Base-by-base conservation (phyloP, 2,113 vertebrate species). In the Podilymbus podiceps region DNA sequence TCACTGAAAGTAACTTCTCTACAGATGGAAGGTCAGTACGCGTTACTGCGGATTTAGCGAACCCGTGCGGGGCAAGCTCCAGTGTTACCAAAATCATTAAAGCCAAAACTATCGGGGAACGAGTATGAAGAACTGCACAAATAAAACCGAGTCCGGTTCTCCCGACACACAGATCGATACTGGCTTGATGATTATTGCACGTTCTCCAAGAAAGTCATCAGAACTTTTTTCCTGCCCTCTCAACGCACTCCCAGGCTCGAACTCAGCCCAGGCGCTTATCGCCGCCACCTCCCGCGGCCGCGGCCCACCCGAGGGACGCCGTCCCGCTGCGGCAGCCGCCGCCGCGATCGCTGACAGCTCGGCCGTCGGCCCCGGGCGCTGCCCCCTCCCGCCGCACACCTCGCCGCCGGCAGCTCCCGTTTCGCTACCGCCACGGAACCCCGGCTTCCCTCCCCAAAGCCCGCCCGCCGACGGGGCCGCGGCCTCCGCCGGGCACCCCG, bases 41-140 rank as follows among this genome's bases (percentile, higher is more conserved):
- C 17, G 6, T 14, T 38, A 22, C 56, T 3, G 28, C 9, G 8
- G 31, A 7, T 3, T 19, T 40, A 2, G 10, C 0, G 42, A 28
- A 15, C 1, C 64, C 9, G 11, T 2, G 24, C 22, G 24, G 31
- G 46, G 13, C 24, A 13, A 62, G 40, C 52, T 16, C 31, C 52
- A 1, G 14, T 1, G 28, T 1, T 1, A 12, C 3, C 2, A 44
- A 30, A 44, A 7, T 5, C 68, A 16, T 3, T 22, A 20, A 49
- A 52, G 28, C 24, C 68, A 2, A 23, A 68, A 50, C 55, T 1
- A 9, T 1, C 9, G 12, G 5, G 2, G 11, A 35, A 63, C 0
- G 5, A 20, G 20, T 23, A 33, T 0, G 21, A 44, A 67, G 8
- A 66, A 15, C 14, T 3, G 20, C 52, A 22, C 18, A 5, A 35